Percentiles rank a stretch among this genome's conserved stretches.
Conservation (phyloP, 2,888 invertebrate genomes). For the Stramonita haemastoma region DNA sequence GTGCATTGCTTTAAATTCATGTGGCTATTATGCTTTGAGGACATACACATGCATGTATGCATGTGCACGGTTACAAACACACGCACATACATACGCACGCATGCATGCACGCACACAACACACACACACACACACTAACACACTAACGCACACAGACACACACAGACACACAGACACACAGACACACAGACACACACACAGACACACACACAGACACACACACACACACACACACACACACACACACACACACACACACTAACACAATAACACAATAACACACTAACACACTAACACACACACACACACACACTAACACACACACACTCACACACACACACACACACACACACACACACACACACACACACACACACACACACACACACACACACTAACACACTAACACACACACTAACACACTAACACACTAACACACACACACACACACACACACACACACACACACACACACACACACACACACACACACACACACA, state of each 20-base stretch:
- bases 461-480: background rate
- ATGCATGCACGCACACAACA: background rate
- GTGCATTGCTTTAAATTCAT: no score
- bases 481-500: background rate
- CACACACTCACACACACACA: background rate
- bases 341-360: background rate
- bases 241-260: background rate
- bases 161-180: background rate
- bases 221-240: background rate
- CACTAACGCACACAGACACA: background rate
- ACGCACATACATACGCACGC: background rate
- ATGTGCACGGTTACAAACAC: background rate
- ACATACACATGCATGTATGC: background rate
- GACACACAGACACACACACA: background rate
- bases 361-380: background rate
- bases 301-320: background rate
- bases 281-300: background rate
- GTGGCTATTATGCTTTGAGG: no score
- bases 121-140: background rate
- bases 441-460: background rate
- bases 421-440: no score
- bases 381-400: conserved; percentile 9
- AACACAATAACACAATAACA: background rate
- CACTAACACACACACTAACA: background rate
- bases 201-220: background rate